Percentiles rank a stretch among this genome's conserved stretches.
Conservation (phyloP, 2,797 vertebrate genomes). For the Hylomyscus alleni region DNA sequence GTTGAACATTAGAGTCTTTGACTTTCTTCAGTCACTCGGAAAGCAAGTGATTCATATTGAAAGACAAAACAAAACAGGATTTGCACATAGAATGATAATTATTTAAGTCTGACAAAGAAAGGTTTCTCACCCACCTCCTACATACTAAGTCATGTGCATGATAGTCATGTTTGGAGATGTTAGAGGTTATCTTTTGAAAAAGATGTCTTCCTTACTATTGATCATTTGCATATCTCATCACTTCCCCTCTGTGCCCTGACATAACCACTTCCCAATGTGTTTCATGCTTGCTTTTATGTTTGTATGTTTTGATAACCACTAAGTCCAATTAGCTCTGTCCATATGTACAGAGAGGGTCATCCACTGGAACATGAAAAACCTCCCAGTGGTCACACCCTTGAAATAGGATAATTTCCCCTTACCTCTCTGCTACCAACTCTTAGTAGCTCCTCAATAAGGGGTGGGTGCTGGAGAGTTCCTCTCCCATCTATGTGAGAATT, state of each 20-base stretch:
- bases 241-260: not conserved
- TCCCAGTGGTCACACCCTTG: not conserved
- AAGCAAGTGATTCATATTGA: constrained; percentile 9
- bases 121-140: not conserved
- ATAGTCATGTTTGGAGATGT: not conserved
- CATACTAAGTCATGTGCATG: not conserved
- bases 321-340: not conserved
- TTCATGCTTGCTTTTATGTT: not conserved
- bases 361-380: not conserved
- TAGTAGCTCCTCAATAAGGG: not conserved
- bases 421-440: no score
- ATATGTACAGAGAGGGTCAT: not conserved
- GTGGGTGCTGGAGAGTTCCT: not conserved
- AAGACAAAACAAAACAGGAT: not conserved
- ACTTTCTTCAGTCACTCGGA: constrained; percentile 49
- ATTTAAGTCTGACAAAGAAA: constrained; percentile 36
- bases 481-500: not conserved
- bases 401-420: not conserved
- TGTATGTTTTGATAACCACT: not conserved
- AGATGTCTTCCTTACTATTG: not conserved
- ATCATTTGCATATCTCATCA: not conserved
- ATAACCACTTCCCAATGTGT: not conserved
- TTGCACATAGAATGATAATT: constrained; percentile 30
- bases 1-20: constrained; percentile 71
- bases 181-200: not conserved